These are phyloP conservation scores for Scrobipalpa atriplicella DNA, from an alignment of 2,888 invertebrate genomes.

Conservation along the genomic window DNA sequence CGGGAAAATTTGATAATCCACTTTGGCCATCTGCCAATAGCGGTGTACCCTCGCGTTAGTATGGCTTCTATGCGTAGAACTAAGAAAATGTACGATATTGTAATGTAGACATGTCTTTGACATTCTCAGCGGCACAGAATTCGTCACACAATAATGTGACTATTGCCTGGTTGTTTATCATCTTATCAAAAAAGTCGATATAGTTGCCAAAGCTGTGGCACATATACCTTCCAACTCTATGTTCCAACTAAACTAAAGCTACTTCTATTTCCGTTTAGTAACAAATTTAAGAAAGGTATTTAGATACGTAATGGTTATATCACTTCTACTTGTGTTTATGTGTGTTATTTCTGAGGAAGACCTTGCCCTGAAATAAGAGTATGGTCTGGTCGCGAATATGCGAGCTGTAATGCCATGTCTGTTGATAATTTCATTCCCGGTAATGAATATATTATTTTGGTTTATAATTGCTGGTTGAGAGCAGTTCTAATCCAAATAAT, in stretches of 20 bases:
- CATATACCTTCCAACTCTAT: too few species aligned
- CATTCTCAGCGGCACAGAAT: background rate
- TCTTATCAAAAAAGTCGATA: too few species aligned
- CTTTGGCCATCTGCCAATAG: slow-evolving; percentile 28
- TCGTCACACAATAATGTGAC: background rate
- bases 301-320: too few species aligned
- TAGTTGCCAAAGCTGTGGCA: too few species aligned
- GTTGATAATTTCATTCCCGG: slow-evolving; percentile 13
- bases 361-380: slow-evolving; percentile 1
- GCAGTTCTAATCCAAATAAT: too few species aligned
- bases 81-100: background rate
- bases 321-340: background rate
- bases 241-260: too few species aligned
- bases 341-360: background rate
- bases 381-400: too few species aligned
- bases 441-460: background rate
- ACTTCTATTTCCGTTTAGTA: too few species aligned
- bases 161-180: too few species aligned
- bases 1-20: slow-evolving; percentile 30
- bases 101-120: background rate
- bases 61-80: slow-evolving; percentile 12
- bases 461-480: too few species aligned
- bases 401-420: slow-evolving; percentile 22
- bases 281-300: too few species aligned
- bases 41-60: slow-evolving; percentile 11